These are phyloP conservation scores for Holotrichia oblita DNA, from an alignment of 1,140 invertebrate species.

Conservation along the genomic window DNA sequence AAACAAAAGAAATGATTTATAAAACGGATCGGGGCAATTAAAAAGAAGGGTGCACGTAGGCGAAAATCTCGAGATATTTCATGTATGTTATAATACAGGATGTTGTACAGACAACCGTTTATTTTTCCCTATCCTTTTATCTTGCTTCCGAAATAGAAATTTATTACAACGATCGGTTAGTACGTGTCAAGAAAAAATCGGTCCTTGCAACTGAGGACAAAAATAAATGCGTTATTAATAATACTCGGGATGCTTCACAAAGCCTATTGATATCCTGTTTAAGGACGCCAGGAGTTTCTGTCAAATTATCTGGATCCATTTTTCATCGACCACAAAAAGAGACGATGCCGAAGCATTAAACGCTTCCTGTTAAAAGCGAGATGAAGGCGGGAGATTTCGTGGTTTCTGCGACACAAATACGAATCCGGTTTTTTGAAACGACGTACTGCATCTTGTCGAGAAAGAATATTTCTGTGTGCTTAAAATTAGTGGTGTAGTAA, in stretches of 20 bases:
- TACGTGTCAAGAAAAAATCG: not conserved
- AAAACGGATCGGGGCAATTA: not conserved
- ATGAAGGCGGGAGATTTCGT: constrained; percentile 5
- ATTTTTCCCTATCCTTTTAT: not conserved
- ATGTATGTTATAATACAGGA: not conserved
- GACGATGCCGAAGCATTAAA: constrained; percentile 22
- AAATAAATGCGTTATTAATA: constrained; percentile 37
- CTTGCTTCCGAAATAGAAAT: constrained; percentile 19
- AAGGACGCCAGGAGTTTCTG: constrained; percentile 25
- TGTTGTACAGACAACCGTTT: constrained; percentile 7
- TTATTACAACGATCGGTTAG: constrained; percentile 1
- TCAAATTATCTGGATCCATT: constrained; percentile 35
- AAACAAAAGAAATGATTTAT: constrained; percentile 31
- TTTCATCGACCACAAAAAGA: constrained; percentile 31
- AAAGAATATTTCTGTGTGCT: not conserved
- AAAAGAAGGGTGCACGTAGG: not conserved
- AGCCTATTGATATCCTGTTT: constrained; percentile 31
- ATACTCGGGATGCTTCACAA: constrained; percentile 34
- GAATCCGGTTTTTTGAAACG: not conserved
- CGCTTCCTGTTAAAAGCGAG: constrained; percentile 29
- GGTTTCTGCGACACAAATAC: not conserved
- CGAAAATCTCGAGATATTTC: not conserved
- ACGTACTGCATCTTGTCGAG: not conserved
- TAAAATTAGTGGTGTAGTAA: not conserved
- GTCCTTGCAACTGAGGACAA: not conserved